Evolutionary conservation across 2,888 invertebrate genomes (phyloP), one percentile per base, ranked within the genome.

Genomic region (Euplagia quadripunctaria): DNA sequence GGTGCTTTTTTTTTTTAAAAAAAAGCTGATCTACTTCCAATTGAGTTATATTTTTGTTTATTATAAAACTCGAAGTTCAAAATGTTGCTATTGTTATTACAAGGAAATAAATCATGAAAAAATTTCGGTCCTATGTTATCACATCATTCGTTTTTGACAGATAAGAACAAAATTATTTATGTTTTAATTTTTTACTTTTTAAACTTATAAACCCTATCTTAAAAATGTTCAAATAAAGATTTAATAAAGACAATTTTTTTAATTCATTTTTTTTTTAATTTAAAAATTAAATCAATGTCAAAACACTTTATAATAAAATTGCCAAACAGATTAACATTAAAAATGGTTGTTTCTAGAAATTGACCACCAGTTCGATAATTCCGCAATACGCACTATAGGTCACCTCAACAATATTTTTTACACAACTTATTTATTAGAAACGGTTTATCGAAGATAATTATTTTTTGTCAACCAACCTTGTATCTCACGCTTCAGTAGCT

Each of bases 401-500:
- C 46, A 68, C 71, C 55, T 70, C 64, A 68, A 64, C 66, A 71
- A 65, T 71, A 68, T 71, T 74, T 85, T 87, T 87, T 88, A 81
- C 87, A 76, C 87, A 79, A 75, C 77, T 80, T 79, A 84, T 82
- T 85, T 80, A 85, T 88, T 88, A 87, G 87, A 88, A 90, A 90
- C 86, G 76, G 75, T 85, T 88, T 85, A 87, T 85, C 85, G 85
- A 77, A 83, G 82, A 86, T 86, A 84, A 83, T 79, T 81, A 82
- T 80, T 84, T 89, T 89, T 89, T 89, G 91, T 88, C 87, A 75
- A 84, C 78, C 86, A 92, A 89, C 93, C 93, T 93, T 93, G 92
- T 92, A 90, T 87, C 85, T 84, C 87, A 91, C 89, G 94, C 88
- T 92, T 91, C 91, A 93, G 76, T 92, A 89, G 88, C 85, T 89